A percentile compares a stretch with the other conserved stretches of the same genome.
Evolutionary conservation across 2,113 vertebrate genomes (phyloP).

Genomic region (Scomber japonicus): DNA sequence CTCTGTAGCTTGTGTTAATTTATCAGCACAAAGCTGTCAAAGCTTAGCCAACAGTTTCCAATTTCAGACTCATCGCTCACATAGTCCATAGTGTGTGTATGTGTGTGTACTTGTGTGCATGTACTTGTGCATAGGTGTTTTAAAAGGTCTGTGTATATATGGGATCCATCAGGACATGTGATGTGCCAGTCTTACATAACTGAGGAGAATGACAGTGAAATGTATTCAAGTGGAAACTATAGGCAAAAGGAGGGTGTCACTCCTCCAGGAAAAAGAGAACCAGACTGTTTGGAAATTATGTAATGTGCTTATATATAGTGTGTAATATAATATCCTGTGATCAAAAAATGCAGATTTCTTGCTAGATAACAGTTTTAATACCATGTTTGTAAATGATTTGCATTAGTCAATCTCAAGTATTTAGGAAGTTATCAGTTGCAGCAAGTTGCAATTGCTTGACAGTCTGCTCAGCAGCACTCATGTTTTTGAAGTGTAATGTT

Average conservation of each 20-base stretch:
- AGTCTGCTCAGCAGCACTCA: neutral
- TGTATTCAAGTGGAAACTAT: conserved; percentile 8
- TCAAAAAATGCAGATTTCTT: neutral
- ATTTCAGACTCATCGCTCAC: conserved; percentile 42
- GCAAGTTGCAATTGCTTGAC: neutral
- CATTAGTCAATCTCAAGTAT: neutral
- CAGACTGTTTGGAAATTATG: conserved; percentile 1
- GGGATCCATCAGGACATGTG: conserved; percentile 27
- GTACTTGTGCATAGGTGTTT: conserved; percentile 14
- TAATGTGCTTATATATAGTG: neutral
- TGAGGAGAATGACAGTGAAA: conserved; percentile 39
- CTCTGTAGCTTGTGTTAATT: conserved; percentile 51
- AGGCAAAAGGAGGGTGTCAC: neutral
- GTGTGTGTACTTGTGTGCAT: neutral
- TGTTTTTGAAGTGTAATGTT: neutral
- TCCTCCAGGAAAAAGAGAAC: neutral
- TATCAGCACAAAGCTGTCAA: conserved; percentile 64
- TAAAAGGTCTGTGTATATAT: conserved; percentile 33
- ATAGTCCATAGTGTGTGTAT: conserved; percentile 2
- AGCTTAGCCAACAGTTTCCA: conserved; percentile 46
- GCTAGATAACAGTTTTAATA: neutral
- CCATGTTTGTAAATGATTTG: neutral
- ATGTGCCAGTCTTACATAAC: conserved; percentile 57
- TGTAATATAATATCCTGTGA: neutral
- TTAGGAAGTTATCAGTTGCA: neutral